A percentile compares a stretch with the other conserved stretches of the same genome.
Evolutionary conservation across 2,113 vertebrate species (phyloP).

Genomic region (Hoplias malabaricus): DNA sequence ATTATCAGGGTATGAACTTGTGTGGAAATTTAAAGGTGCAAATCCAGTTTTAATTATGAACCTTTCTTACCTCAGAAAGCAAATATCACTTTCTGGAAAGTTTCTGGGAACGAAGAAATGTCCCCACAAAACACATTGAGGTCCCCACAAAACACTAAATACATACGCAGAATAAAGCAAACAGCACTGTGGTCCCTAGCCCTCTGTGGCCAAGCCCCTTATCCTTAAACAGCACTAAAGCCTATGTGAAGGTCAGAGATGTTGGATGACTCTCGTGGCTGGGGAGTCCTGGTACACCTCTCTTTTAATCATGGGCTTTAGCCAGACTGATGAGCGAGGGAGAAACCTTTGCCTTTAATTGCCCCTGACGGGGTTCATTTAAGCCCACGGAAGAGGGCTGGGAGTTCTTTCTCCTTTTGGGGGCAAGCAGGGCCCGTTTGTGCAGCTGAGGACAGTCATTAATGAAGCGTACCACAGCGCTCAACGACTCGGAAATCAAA

Average conservation of each 20-base stretch:
- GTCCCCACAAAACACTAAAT: neutral
- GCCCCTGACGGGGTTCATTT: constrained; percentile 19
- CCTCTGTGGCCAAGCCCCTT: neutral
- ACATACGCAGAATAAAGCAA: neutral
- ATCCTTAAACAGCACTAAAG: neutral
- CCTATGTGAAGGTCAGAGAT: neutral
- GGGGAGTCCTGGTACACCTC: constrained; percentile 1
- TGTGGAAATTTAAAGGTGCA: no score
- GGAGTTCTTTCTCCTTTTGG: neutral
- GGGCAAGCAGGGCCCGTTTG: neutral
- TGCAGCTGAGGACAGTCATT: constrained; percentile 52
- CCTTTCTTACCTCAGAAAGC: no score
- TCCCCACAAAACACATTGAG: neutral
- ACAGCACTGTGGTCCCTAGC: neutral
- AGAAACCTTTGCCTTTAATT: constrained; percentile 14
- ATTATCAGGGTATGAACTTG: no score
- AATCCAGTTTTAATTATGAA: no score
- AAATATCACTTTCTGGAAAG: no score
- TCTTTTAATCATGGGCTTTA: constrained; percentile 14
- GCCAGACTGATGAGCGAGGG: constrained; percentile 9
- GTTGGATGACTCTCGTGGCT: neutral
- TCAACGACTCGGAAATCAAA: constrained; percentile 61
- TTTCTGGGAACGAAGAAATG: no score
- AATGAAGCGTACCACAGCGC: constrained; percentile 41
- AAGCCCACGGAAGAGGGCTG: neutral